These are phyloP conservation scores for Sylvilagus bachmani DNA, from an alignment of 2,113 vertebrate species.

Conservation along the genomic window DNA sequence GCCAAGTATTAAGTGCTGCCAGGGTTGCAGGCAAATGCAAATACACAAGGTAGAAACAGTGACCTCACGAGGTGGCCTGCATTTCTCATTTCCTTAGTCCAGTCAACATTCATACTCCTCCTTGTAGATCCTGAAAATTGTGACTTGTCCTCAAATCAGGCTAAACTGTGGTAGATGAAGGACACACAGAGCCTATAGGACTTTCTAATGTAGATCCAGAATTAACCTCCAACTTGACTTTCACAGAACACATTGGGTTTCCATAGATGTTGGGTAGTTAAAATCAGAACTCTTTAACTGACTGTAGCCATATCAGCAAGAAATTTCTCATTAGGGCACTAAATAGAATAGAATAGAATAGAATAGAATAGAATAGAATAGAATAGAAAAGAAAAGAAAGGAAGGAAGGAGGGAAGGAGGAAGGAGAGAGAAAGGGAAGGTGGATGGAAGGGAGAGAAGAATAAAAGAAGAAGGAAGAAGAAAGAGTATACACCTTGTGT, in stretches of 20 bases:
- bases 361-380: neutral
- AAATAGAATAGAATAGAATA: neutral
- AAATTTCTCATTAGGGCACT: conserved; percentile 62
- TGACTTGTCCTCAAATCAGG: neutral
- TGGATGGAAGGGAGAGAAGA: too few relatives aligned
- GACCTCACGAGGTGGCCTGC: neutral
- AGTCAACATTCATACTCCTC: neutral
- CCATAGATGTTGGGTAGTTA: neutral
- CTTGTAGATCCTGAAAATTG: neutral
- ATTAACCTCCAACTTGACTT: neutral
- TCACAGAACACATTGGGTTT: neutral
- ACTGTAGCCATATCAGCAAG: conserved; percentile 63
- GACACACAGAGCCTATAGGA: neutral
- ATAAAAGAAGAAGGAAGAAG: neutral
- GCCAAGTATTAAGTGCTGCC: neutral
- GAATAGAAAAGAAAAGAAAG: too few relatives aligned
- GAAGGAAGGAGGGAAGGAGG: neutral
- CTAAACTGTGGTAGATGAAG: neutral
- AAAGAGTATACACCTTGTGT: conserved; percentile 45
- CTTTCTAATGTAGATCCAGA: neutral
- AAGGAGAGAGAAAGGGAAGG: neutral
- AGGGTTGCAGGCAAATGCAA: neutral
- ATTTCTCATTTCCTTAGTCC: neutral
- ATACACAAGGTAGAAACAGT: neutral
- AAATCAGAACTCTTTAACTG: neutral